Base-by-base conservation (phyloP, 2,113 vertebrate species). In the Tor tambroides region DNA sequence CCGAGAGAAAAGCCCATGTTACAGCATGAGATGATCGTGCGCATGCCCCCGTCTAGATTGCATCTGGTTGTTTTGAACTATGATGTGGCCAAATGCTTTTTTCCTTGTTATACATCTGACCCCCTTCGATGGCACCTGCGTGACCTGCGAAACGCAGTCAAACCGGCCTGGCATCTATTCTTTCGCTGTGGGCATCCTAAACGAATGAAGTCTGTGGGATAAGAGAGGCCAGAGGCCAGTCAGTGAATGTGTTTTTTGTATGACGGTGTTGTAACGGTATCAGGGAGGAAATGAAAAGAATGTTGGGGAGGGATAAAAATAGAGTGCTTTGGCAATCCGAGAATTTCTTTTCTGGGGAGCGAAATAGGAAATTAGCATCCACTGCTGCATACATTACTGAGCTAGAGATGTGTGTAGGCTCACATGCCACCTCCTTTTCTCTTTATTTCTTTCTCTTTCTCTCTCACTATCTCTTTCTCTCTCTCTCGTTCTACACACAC, bases 351-450 rank as follows among this genome's bases (percentile, higher is more conserved):
- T 92, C 92, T 91, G 93, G 89, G 72, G 90, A 94, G 93, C 94
- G 91, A 92, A 94, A 93, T 92, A 87, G 89, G 90, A 92, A 94
- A 95, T 94, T 87, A 93, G 93, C 87, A 82, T 86, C 89, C 89
- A 90, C 74, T 51, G 88, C 90, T 91, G 93, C 91, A 94, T 94
- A 92, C 92, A 94, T 93, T 94, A 94, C 85, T 90, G 84, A 80
- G 43, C 83, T 43, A 89, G 87, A 92, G 87, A 90, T 91, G 88
- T 92, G 93, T 88, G 92, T 94, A 93, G 93, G 93, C 83, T 89
- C 85, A 83, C 87, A 84, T 83, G 79, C 43, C 81, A 92, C 91
- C 90, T 90, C 76, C 88, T 90, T 86, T 89, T 91, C 61, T 86
- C 90, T 91, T 80, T 93, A 90, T 91, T 86, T 92, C 89, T 91